Conservation (phyloP, 2,797 vertebrate species). For the Menidia menidia region DNA sequence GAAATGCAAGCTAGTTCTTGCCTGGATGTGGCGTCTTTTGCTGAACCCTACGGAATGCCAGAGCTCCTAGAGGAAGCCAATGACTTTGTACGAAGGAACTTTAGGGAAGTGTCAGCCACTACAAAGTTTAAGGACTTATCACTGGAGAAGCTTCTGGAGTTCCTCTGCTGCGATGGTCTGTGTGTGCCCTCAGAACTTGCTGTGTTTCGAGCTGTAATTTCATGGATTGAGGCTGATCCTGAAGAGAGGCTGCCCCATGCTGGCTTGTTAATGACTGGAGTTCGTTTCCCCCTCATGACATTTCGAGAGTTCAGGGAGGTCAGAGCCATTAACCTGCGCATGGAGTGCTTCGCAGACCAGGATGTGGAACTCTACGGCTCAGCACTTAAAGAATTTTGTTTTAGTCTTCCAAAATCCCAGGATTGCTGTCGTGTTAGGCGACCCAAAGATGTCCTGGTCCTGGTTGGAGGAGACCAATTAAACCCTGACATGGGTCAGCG, state of each 20-base stretch:
- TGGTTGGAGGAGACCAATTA: conserved; percentile 88
- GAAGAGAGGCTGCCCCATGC: conserved; percentile 75
- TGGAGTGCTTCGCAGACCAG: conserved; percentile 72
- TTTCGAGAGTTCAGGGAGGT: conserved; percentile 90
- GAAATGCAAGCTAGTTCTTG: conserved; percentile 82
- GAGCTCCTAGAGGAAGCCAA: conserved; percentile 82
- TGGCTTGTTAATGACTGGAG: conserved; percentile 80
- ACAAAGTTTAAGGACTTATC: conserved; percentile 86
- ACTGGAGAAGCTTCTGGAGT: conserved; percentile 79
- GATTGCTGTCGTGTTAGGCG: conserved; percentile 77
- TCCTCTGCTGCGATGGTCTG: conserved; percentile 83
- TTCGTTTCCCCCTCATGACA: conserved; percentile 93
- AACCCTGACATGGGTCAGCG: conserved; percentile 79
- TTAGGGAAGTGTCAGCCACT: conserved; percentile 83
- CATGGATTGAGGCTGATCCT: conserved; percentile 86
- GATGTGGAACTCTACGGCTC: conserved; percentile 78
- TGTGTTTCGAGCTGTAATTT: conserved; percentile 85
- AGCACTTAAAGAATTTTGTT: conserved; percentile 73
- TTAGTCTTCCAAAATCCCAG: conserved; percentile 61
- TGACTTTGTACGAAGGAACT: conserved; percentile 87
- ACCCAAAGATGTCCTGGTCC: conserved; percentile 83
- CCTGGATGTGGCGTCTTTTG: conserved; percentile 85
- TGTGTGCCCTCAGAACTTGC: conserved; percentile 86
- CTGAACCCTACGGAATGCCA: conserved; percentile 83
- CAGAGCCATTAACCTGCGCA: conserved; percentile 79